phyloP scores from a whole-genome alignment of 2,113 vertebrate genomes.

The Rattus rattus region DNA sequence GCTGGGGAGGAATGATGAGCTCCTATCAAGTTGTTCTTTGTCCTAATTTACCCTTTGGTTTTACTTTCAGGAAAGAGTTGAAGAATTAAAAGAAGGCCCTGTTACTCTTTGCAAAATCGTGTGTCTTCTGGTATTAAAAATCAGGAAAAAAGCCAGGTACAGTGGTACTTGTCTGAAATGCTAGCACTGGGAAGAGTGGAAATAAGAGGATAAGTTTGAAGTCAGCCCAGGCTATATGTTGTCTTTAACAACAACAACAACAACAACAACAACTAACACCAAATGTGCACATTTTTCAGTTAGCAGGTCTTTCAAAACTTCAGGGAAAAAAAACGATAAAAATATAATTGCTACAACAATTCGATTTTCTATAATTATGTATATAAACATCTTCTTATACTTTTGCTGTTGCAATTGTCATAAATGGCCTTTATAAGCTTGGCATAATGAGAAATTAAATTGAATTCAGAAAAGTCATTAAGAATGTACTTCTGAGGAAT shows the following conservation, averaged over 20 bases:
- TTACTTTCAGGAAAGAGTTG: slow-evolving; percentile 35
- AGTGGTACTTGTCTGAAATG: not conserved
- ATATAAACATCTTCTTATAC: slow-evolving; percentile 58
- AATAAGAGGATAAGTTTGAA: not conserved
- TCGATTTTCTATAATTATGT: slow-evolving; percentile 63
- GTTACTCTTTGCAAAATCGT: slow-evolving; percentile 11
- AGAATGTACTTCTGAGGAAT: slow-evolving; percentile 58
- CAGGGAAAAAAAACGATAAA: not conserved
- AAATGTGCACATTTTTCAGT: slow-evolving; percentile 45
- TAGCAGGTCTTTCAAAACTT: slow-evolving; percentile 19
- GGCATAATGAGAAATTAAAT: slow-evolving; percentile 65
- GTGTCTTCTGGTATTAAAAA: not conserved
- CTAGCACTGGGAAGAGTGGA: not conserved
- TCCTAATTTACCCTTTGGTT: not conserved
- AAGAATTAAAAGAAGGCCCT: slow-evolving; percentile 8
- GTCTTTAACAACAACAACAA: not conserved
- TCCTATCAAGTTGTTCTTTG: not conserved
- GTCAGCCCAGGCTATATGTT: not conserved
- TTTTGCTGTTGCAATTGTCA: slow-evolving; percentile 49
- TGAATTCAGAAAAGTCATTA: slow-evolving; percentile 70
- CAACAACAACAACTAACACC: not conserved
- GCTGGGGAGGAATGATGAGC: not conserved
- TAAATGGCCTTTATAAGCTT: slow-evolving; percentile 56
- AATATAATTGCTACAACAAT: slow-evolving; percentile 41
- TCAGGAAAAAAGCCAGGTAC: not conserved